Conservation (phyloP, 2,797 vertebrate species). For the Tangara arthus region DNA sequence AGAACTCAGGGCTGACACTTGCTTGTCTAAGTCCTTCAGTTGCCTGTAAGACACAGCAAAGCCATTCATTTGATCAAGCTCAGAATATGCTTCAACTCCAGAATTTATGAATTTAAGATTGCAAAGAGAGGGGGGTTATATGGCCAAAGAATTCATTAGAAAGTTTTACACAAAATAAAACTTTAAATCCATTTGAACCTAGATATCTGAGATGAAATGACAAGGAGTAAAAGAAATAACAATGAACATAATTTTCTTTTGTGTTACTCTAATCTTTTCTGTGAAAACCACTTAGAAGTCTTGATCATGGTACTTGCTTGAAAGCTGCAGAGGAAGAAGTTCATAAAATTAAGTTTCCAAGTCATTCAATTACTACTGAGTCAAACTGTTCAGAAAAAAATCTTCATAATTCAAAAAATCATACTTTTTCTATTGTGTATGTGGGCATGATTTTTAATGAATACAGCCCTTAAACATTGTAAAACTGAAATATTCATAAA, state of each 20-base stretch:
- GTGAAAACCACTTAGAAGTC: background rate
- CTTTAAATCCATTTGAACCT: background rate
- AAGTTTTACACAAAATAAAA: background rate
- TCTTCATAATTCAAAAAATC: background rate
- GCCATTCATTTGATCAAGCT: background rate
- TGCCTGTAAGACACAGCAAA: background rate
- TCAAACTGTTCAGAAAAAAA: background rate
- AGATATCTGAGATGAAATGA: background rate
- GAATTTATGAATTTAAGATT: background rate
- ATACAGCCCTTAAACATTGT: background rate
- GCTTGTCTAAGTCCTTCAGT: background rate
- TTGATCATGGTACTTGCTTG: background rate
- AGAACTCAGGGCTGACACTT: background rate
- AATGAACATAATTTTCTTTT: background rate
- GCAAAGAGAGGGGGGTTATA: fast-evolving
- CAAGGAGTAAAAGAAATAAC: background rate
- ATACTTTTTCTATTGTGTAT: background rate
- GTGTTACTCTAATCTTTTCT: background rate
- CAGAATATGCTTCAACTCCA: background rate
- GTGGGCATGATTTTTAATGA: background rate
- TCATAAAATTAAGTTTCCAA: background rate
- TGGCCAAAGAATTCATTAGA: background rate
- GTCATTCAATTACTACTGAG: background rate
- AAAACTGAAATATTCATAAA: background rate
- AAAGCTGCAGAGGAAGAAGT: background rate